A percentile compares a stretch with the other conserved stretches of the same genome.
These are phyloP conservation scores for Bruchidius siliquastri DNA, from an alignment of 2,888 invertebrate species.

Conservation along the genomic window DNA sequence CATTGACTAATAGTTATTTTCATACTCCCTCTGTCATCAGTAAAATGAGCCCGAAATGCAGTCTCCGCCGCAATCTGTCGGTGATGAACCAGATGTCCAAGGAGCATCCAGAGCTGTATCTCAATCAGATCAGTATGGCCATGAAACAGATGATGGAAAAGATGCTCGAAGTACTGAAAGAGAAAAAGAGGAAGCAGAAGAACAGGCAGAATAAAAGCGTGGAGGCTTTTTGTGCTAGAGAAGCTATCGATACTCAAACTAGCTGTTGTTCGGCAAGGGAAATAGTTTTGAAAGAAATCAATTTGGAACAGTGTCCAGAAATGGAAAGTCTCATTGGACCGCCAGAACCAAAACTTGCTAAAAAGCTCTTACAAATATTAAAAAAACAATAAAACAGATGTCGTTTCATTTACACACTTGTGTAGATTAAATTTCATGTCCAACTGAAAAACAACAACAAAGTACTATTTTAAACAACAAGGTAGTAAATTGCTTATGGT, in stretches of 20 bases:
- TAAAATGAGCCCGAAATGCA: not conserved
- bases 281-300: not conserved
- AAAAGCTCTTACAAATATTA: not conserved
- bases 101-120: not conserved
- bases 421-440: no score
- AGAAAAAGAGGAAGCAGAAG: slow-evolving; percentile 21
- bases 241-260: not conserved
- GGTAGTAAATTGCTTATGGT: no score
- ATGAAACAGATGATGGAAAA: slow-evolving; percentile 26
- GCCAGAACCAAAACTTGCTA: not conserved
- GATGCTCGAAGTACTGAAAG: slow-evolving; percentile 23
- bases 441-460: no score
- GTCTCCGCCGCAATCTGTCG: not conserved
- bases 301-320: not conserved
- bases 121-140: slow-evolving; percentile 20
- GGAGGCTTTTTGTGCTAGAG: not conserved
- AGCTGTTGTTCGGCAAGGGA: not conserved
- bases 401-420: not conserved
- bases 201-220: not conserved
- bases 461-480: no score
- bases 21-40: not conserved
- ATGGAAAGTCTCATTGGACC: not conserved
- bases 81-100: not conserved
- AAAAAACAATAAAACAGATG: not conserved
- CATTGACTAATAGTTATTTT: not conserved